phyloP scores from a whole-genome alignment of 2,797 vertebrate genomes.

The Limosa lapponica region DNA sequence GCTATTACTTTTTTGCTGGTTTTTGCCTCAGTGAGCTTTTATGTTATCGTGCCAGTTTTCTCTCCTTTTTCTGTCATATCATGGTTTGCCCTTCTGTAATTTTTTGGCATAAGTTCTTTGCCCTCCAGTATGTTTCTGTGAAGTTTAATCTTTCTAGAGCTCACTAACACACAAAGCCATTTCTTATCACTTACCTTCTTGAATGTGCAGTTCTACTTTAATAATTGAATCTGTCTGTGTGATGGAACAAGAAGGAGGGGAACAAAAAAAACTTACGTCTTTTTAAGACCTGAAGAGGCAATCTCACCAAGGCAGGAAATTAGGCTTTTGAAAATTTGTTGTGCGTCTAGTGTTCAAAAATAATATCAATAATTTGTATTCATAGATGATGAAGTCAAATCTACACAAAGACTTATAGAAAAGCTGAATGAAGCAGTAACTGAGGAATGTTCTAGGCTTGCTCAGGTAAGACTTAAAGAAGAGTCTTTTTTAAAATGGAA shows the following conservation, averaged over 20 bases:
- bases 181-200: not conserved
- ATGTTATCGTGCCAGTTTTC: not conserved
- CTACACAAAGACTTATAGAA: conserved; percentile 76
- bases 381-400: conserved; percentile 72
- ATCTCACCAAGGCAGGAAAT: not conserved
- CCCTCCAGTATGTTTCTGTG: not conserved
- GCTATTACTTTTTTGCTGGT: not conserved
- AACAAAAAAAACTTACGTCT: not conserved
- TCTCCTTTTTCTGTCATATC: not conserved
- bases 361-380: conserved; percentile 29
- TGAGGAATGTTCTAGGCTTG: conserved; percentile 83
- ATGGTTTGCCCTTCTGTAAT: not conserved
- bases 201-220: not conserved
- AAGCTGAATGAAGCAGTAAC: conserved; percentile 80
- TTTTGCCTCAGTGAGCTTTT: not conserved
- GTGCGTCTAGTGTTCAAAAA: not conserved
- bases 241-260: not conserved
- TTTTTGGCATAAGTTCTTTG: not conserved
- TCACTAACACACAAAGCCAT: not conserved
- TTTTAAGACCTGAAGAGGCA: not conserved
- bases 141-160: not conserved
- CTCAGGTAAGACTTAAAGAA: conserved; percentile 78
- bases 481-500: not conserved
- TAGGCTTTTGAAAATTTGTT: not conserved
- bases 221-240: not conserved